phyloP scores from a whole-genome alignment of 1,140 invertebrate genomes.

The Trichogramma pretiosum region DNA sequence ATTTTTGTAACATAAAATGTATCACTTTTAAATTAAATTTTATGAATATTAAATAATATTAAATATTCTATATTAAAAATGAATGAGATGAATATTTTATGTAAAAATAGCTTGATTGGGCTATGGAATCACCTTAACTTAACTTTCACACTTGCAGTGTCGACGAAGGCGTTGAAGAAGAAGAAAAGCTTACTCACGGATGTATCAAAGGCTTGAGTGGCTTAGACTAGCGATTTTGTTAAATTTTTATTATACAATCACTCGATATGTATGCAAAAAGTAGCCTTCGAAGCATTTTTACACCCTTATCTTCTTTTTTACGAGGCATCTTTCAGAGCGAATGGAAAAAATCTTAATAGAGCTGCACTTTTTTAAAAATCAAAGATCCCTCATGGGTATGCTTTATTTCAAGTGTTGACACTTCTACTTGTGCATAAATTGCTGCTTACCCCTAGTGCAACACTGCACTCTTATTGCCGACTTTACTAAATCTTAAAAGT shows the following conservation, averaged over 20 bases:
- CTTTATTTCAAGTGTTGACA: conserved; percentile 38
- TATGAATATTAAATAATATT: not conserved
- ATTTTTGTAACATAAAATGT: too few relatives aligned
- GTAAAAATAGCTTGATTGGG: not conserved
- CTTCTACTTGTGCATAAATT: conserved; percentile 40
- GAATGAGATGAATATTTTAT: not conserved
- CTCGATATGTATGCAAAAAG: conserved; percentile 37
- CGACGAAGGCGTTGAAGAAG: not conserved
- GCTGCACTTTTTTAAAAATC: conserved; percentile 24
- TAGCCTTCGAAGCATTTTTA: conserved; percentile 40
- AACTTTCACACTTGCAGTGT: not conserved
- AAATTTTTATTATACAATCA: conserved; percentile 31
- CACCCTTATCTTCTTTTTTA: conserved; percentile 29
- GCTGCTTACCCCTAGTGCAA: conserved; percentile 28
- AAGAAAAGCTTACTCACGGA: conserved; percentile 6
- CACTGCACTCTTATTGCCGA: conserved; percentile 18
- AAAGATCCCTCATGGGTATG: conserved; percentile 25
- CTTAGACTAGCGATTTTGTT: conserved; percentile 23
- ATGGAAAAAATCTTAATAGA: conserved; percentile 18
- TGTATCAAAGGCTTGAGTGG: conserved; percentile 13
- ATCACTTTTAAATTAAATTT: too few relatives aligned
- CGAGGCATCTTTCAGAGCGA: conserved; percentile 5
- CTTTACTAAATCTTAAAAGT: conserved; percentile 34
- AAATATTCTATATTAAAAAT: not conserved
- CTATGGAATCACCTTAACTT: not conserved